Conservation (phyloP, 2,797 vertebrate genomes). For the Sphenodon punctatus region DNA sequence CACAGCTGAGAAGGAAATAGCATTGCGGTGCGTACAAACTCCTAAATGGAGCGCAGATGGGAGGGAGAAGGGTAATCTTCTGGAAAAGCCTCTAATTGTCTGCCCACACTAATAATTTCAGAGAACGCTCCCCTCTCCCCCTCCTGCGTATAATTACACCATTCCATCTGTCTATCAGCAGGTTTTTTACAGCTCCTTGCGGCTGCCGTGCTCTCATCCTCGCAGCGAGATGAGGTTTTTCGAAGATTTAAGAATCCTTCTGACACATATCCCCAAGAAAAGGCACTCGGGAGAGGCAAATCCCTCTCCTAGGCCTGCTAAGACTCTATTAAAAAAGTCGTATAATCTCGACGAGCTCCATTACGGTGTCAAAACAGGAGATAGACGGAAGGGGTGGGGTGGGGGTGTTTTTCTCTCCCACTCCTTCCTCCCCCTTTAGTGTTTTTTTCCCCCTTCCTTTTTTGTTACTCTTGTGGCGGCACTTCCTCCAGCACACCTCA, state of each 20-base stretch:
- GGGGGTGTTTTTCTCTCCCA: background rate
- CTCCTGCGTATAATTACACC: slow-evolving; percentile 85
- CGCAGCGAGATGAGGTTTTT: slow-evolving; percentile 40
- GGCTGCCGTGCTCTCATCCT: slow-evolving; percentile 55
- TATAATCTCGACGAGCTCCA: background rate
- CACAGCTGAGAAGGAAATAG: slow-evolving; percentile 64
- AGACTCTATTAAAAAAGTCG: slow-evolving; percentile 36
- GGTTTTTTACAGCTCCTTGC: slow-evolving; percentile 73
- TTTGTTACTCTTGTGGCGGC: background rate
- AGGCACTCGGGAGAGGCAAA: slow-evolving; percentile 67
- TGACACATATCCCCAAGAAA: slow-evolving; percentile 66
- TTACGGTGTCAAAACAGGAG: slow-evolving; percentile 22
- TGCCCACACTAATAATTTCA: slow-evolving; percentile 81
- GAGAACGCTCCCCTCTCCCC: slow-evolving; percentile 72
- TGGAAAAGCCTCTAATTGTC: slow-evolving; percentile 86
- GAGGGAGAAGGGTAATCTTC: slow-evolving; percentile 84
- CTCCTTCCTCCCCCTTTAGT: background rate
- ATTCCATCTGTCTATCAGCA: slow-evolving; percentile 88
- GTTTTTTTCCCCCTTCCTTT: background rate
- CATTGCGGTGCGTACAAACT: slow-evolving; percentile 49
- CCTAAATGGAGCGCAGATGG: slow-evolving; percentile 76
- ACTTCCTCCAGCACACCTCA: background rate
- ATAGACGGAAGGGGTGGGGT: background rate
- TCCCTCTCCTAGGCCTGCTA: slow-evolving; percentile 42
- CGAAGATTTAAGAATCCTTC: slow-evolving; percentile 75